Evolutionary conservation across 2,888 invertebrate genomes (phyloP), one percentile per base, ranked within the genome.

Genomic region (Lasioglossum villosulum): DNA sequence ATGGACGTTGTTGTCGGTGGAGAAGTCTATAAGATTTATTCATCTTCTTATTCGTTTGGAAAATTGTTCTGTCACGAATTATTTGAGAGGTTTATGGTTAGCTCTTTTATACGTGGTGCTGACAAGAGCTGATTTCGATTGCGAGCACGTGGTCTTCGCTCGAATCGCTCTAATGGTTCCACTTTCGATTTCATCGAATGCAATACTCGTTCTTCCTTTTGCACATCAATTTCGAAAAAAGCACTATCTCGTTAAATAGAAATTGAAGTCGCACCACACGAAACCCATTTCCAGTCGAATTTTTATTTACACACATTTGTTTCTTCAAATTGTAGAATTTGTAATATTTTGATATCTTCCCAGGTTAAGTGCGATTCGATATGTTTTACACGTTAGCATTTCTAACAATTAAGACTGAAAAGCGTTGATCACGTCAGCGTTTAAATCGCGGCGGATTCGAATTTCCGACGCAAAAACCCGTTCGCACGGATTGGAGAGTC

Each of bases 401-500:
- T 19, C 5, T 8, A 23, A 23, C 19, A 23, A 19, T 48, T 48
- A 6, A 5, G 48, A 48, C 52, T 23, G 23, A 48, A 16, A 52
- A 52, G 52, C 8, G 52, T 6, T 52, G 23, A 23, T 19, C 23
- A 23, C 52, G 23, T 56, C 4, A n/a, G n/a, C 10, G 56, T 0
- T 73, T 16, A 14, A 79, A 59, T 45, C 42, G 45, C 27, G 42
- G 4, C 63, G 42, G 45, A 71, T 23, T 34, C 42, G 27, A 14
- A 27, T 56, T 75, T 42, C 5, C 63, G n/a, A 63, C 63, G 48
- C 37, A 48, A 80, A 78, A 80, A n/a, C 37, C 30, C 8, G 30
- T 42, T 59, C 72, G 66, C 52, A 52, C 59, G 37, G 42, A 42
- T 76, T 78, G 19, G n/a, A 81, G 77, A 66, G 81, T 52, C 59